Percentiles rank a stretch among this genome's conserved stretches.
phyloP scores from a whole-genome alignment of 1,140 invertebrate species.

The Anadara kagoshimensis region DNA sequence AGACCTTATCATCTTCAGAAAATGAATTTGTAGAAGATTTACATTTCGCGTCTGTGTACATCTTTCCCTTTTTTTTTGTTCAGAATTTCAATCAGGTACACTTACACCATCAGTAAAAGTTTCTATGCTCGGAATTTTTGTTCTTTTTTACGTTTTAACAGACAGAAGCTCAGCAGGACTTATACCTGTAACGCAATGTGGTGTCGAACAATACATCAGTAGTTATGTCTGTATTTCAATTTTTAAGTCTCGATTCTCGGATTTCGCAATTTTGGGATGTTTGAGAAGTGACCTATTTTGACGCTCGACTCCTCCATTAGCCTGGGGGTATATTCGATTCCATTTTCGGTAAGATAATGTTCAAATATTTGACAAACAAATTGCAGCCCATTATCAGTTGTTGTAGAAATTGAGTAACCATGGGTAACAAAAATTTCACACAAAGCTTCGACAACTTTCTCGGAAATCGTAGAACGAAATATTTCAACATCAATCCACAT shows the following conservation, averaged over 20 bases:
- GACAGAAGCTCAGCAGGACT: not conserved
- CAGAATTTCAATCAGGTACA: not conserved
- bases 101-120: not conserved
- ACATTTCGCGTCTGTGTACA: too few species aligned
- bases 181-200: slow-evolving; percentile 34
- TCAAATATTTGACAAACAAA: slow-evolving; percentile 5
- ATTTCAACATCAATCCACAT: slow-evolving; percentile 33
- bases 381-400: slow-evolving; percentile 22
- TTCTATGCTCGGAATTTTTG: not conserved
- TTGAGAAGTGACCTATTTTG: slow-evolving; percentile 44
- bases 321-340: slow-evolving; percentile 42
- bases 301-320: slow-evolving; percentile 51
- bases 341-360: not conserved
- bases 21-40: too few species aligned
- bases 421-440: not conserved
- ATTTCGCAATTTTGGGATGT: slow-evolving; percentile 41
- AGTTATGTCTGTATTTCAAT: slow-evolving; percentile 37
- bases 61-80: slow-evolving; percentile 25
- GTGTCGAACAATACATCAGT: slow-evolving; percentile 38
- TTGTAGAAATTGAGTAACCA: slow-evolving; percentile 10
- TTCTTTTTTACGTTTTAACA: not conserved
- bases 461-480: slow-evolving; percentile 18
- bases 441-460: slow-evolving; percentile 18
- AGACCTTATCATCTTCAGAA: too few species aligned
- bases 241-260: slow-evolving; percentile 41